Base-by-base conservation (phyloP, 2,888 invertebrate genomes). In the Polydrusus tereticollis region DNA sequence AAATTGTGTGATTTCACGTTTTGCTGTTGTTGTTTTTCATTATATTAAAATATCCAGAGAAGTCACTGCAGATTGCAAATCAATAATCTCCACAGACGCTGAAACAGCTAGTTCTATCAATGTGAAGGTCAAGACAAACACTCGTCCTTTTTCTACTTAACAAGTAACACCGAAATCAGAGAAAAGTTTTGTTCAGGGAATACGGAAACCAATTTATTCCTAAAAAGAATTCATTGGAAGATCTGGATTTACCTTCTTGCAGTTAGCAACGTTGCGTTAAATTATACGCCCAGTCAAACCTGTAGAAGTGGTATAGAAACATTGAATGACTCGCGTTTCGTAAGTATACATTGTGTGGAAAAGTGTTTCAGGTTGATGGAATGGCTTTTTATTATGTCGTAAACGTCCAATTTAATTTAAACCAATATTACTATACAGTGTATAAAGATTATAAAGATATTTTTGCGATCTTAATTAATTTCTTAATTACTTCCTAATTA, bases 61-160 rank as follows among this genome's bases (percentile, higher is more conserved):
- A 18, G 12, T 8, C 1, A 0, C n/a, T n/a, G n/a, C n/a, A n/a
- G n/a, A n/a, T n/a, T n/a, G n/a, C n/a, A n/a, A n/a, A n/a, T n/a
- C 36, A 36, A 36, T 36, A 33, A 7, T n/a, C 16, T n/a, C 20
- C 7, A 20, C 45, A 45, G 45, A 45, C 45, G 45, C 20, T 45
- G 18, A 8, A 20, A 10, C 45, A 20, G 45, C 45, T 45, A 45
- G 20, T 45, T 45, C 45, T 45, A 45, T 45, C 45, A 45, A 45
- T 45, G 45, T 45, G 45, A 45, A 45, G 45, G 45, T 45, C 20
- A 45, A 45, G 20, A 45, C 45, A 45, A 45, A 45, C 10, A n/a
- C 45, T 16, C 7, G 18, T 43, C 18, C 43, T 43, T 43, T 41
- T 5, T 10, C 18, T 18, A 20, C 4, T 45, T 45, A 45, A 45